Base-by-base conservation (phyloP, 2,113 vertebrate species). In the Larimichthys polyactis region DNA sequence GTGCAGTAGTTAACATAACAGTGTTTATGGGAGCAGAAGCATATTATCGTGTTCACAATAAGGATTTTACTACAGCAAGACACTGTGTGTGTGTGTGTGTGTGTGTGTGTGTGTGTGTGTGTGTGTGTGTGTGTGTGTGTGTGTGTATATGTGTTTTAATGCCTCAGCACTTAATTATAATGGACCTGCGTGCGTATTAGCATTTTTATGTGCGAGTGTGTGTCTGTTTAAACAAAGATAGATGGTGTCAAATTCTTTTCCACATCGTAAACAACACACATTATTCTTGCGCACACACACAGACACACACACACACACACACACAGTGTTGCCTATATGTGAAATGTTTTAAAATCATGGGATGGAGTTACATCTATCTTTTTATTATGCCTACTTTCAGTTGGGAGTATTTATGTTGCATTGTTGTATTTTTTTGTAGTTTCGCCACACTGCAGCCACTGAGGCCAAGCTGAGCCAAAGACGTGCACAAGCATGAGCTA, bases 91-190 rank as follows among this genome's bases (percentile, higher is more conserved):
- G 17, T n/a, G 19, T 66, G 29, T 59, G 22, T 59, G 29, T 36
- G 54, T 72, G 36, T 72, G 46, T 74, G 48, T 65, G 58, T 51
- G 44, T 67, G 7, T 59, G 29, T 52, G 49, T 20, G 17, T n/a
- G 19, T 66, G 29, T 59, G 22, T 59, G 29, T 36, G 54, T 72
- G 36, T 72, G 46, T 74, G 48, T 65, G 58, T 51, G 44, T 67
- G 43, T 59, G 71, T 73, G 40, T 67, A 24, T 52, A 17, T 58
- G 62, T n/a, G 16, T 55, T 52, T 15, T 49, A 72, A 48, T 24
- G 20, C 60, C 3, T 66, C 46, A 11, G 19, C 54, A 29, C 55
- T 80, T 81, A 29, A 68, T 75, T 84, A 58, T 29, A 81, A 43
- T 62, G 46, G 46, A 54, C 54, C n/a, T 43, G 3, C 51, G 59